These are phyloP conservation scores for Drosophila equinoxialis DNA, from an alignment of 1,140 invertebrate species.

Conservation along the genomic window DNA sequence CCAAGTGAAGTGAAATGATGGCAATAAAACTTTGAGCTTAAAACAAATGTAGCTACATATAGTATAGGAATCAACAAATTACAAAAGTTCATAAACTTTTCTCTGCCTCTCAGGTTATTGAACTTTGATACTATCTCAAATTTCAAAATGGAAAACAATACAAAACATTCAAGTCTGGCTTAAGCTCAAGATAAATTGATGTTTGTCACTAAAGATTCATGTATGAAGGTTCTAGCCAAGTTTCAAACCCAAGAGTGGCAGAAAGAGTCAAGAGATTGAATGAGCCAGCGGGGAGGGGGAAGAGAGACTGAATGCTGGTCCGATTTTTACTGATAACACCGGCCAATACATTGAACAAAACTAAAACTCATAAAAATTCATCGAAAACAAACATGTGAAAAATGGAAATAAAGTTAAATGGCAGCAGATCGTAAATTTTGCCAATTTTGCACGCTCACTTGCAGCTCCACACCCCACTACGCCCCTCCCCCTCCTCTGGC, in stretches of 20 bases:
- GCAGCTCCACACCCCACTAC: neutral
- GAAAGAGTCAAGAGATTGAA: no score
- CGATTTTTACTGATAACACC: conserved; percentile 10
- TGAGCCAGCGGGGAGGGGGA: no score
- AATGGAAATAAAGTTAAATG: conserved; percentile 47
- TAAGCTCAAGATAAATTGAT: conserved; percentile 1
- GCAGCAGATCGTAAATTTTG: conserved; percentile 45
- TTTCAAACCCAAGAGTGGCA: neutral
- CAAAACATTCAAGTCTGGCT: neutral
- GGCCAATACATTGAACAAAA: neutral
- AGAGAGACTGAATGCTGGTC: neutral
- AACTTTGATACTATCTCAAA: neutral
- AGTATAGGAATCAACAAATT: neutral
- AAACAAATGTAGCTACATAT: neutral
- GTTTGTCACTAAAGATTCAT: no score
- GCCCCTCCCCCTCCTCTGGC: no score
- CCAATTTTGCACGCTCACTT: conserved; percentile 50
- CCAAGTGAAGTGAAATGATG: neutral
- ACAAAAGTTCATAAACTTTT: conserved; percentile 1
- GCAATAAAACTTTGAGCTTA: neutral
- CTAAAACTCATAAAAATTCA: conserved; percentile 53
- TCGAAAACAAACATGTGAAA: conserved; percentile 31
- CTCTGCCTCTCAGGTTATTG: neutral
- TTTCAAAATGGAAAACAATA: neutral
- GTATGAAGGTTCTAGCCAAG: neutral